These are phyloP conservation scores for Corvus hawaiiensis DNA, from an alignment of 2,113 vertebrate species.

Conservation along the genomic window DNA sequence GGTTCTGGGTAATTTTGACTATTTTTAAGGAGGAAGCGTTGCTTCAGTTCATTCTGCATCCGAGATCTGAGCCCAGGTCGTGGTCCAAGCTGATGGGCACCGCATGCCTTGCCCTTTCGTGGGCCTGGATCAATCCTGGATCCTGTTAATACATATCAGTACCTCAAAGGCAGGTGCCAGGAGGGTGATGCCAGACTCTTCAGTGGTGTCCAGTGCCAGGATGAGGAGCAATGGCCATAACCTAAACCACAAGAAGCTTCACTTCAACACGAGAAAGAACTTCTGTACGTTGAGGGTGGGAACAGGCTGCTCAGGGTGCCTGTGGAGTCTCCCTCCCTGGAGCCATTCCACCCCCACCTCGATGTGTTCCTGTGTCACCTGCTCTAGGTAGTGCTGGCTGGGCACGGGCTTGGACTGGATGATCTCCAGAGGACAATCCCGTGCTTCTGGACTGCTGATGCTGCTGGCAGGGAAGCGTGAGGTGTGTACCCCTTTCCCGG, in stretches of 20 bases:
- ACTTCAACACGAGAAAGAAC: not conserved
- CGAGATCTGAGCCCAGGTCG: too few species aligned
- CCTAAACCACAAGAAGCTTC: not conserved
- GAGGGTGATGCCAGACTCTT: not conserved
- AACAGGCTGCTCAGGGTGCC: not conserved
- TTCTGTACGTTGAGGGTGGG: fast-evolving
- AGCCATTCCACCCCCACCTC: not conserved
- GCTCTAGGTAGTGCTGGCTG: not conserved
- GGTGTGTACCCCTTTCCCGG: not conserved
- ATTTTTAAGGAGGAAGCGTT: not conserved
- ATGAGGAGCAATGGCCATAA: not conserved
- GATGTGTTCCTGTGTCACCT: not conserved
- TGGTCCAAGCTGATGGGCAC: fast-evolving
- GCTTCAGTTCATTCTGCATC: not conserved
- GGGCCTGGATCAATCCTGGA: not conserved
- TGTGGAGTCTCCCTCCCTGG: not conserved
- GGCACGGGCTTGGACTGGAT: not conserved
- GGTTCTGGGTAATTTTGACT: fast-evolving
- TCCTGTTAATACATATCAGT: fast-evolving
- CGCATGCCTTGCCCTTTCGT: fast-evolving
- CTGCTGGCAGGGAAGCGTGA: not conserved
- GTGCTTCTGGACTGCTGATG: not conserved
- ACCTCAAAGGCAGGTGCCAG: not conserved
- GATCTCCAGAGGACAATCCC: not conserved
- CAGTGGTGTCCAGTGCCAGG: not conserved